Conservation (phyloP, 1,140 invertebrate species). For the Laodelphax striatellus region DNA sequence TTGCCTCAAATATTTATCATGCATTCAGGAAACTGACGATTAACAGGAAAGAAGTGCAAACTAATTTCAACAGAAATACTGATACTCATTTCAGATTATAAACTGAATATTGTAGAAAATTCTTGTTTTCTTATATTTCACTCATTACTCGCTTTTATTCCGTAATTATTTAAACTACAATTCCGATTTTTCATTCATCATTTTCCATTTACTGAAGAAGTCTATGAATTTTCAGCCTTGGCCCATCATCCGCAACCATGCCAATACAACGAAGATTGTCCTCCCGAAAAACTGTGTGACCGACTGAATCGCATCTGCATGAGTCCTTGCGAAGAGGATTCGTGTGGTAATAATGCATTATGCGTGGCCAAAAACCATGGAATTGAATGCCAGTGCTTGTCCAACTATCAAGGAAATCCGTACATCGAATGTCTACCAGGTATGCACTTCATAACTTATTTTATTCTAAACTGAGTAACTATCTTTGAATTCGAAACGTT, state of each 20-base stretch:
- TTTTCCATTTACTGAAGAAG: not conserved
- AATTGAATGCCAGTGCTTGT: constrained; percentile 62
- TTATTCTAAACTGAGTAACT: not conserved
- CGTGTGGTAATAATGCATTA: constrained; percentile 73
- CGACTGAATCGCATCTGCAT: constrained; percentile 68
- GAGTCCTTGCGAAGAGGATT: constrained; percentile 69
- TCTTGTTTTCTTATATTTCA: too few relatives aligned
- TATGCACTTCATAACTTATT: constrained; percentile 23
- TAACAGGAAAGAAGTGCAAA: too few relatives aligned
- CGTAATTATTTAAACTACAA: too few relatives aligned
- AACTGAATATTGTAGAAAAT: too few relatives aligned
- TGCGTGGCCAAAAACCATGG: constrained; percentile 66
- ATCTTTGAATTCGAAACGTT: too few relatives aligned
- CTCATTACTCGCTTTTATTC: too few relatives aligned
- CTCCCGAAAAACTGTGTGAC: constrained; percentile 67
- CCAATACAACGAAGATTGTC: constrained; percentile 82
- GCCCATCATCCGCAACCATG: constrained; percentile 51
- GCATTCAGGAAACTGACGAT: too few relatives aligned
- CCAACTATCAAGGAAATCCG: constrained; percentile 67
- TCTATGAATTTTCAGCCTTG: constrained; percentile 3
- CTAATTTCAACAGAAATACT: too few relatives aligned
- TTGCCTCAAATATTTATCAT: too few relatives aligned
- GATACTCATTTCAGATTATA: too few relatives aligned
- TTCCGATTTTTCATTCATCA: too few relatives aligned
- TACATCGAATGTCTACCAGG: constrained; percentile 55